Percentiles rank a stretch among this genome's conserved stretches.
phyloP scores from a whole-genome alignment of 2,113 vertebrate species.

The Carettochelys insculpta region DNA sequence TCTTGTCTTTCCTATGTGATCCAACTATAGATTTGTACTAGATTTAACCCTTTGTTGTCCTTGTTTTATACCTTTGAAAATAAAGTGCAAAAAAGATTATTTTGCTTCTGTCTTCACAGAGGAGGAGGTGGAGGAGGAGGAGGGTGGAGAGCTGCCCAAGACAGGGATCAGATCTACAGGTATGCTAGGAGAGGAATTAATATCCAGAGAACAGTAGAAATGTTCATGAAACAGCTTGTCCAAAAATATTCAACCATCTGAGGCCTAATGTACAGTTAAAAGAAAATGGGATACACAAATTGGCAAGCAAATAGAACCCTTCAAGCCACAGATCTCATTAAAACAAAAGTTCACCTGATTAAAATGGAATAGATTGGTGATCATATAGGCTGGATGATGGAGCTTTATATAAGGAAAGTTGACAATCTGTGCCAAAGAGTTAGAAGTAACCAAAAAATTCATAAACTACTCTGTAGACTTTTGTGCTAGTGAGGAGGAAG shows the following conservation, averaged over 20 bases:
- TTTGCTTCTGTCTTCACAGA: conserved; percentile 68
- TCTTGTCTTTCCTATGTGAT: not conserved
- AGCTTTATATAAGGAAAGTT: not conserved
- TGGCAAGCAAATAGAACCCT: not conserved
- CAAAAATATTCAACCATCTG: not conserved
- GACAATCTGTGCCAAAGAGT: not conserved
- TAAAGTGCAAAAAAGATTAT: not conserved
- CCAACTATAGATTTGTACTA: not conserved
- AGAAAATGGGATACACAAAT: not conserved
- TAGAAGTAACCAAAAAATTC: no score
- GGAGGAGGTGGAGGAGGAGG: conserved; percentile 77
- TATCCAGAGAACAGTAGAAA: not conserved
- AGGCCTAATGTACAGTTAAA: not conserved
- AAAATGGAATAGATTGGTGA: not conserved
- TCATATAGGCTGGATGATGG: not conserved
- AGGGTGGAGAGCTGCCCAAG: conserved; percentile 85
- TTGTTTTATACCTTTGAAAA: not conserved
- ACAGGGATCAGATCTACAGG: conserved; percentile 86
- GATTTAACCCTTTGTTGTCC: not conserved
- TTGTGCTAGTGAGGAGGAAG: not conserved
- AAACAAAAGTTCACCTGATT: not conserved
- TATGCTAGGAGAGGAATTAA: conserved; percentile 15
- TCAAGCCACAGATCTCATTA: not conserved
- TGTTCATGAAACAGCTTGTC: not conserved
- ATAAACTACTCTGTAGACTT: not conserved